These are phyloP conservation scores for Benitochromis conjunctus DNA, from an alignment of 2,113 vertebrate genomes.

Conservation along the genomic window DNA sequence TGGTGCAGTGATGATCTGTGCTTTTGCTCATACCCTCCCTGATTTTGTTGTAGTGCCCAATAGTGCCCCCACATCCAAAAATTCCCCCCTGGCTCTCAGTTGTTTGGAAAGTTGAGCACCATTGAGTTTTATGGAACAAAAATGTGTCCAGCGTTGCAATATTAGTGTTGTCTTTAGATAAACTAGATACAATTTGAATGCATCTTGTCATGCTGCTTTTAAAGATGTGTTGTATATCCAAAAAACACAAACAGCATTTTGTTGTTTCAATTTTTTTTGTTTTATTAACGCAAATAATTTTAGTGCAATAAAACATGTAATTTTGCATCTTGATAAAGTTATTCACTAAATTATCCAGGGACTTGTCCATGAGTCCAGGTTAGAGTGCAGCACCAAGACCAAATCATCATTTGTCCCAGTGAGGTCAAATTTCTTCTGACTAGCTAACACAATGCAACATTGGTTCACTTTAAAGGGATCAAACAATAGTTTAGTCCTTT, in stretches of 20 bases:
- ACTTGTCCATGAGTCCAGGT: not conserved
- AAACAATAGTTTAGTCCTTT: not conserved
- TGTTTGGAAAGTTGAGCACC: not conserved
- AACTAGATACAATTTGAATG: not conserved
- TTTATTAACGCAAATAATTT: not conserved
- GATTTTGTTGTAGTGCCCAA: not conserved
- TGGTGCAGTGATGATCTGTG: constrained; percentile 46
- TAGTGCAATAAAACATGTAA: not conserved
- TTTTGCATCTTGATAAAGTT: not conserved
- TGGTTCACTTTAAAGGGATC: not conserved
- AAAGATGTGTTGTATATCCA: not conserved
- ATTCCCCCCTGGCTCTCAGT: not conserved
- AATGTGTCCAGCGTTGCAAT: not conserved
- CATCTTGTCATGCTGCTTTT: not conserved
- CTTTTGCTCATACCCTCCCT: constrained; percentile 12
- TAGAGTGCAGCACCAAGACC: not conserved
- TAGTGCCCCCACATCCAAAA: not conserved
- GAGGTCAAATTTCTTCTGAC: not conserved
- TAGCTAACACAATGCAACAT: not conserved
- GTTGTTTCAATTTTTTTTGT: not conserved
- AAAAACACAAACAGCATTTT: not conserved
- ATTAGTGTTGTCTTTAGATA: not conserved
- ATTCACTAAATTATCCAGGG: not conserved
- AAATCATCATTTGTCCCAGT: not conserved
- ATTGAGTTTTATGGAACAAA: not conserved